These are phyloP conservation scores for Dilophus febrilis DNA, from an alignment of 2,888 invertebrate genomes.

Conservation along the genomic window DNA sequence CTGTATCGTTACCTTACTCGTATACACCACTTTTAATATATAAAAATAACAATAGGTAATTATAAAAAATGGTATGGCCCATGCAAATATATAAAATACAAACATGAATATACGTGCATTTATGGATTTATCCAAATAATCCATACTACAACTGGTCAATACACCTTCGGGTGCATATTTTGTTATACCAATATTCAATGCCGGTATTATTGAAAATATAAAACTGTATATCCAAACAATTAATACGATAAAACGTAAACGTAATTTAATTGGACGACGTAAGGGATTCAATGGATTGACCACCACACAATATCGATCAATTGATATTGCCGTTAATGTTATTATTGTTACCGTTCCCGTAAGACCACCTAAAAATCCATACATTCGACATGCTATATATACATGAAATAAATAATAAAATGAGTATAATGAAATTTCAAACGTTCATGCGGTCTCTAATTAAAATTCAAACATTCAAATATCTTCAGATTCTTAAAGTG, in stretches of 20 bases:
- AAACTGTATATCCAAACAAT: conserved; percentile 59
- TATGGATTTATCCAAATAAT: conserved; percentile 53
- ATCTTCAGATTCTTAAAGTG: neutral
- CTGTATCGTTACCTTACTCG: conserved; percentile 34
- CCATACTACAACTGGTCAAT: conserved; percentile 71
- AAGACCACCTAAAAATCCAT: conserved; percentile 65
- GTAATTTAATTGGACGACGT: conserved; percentile 40
- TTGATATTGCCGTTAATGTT: conserved; percentile 59
- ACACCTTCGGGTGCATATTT: conserved; percentile 70
- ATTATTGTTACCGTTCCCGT: conserved; percentile 69
- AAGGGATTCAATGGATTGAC: conserved; percentile 57
- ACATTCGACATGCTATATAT: conserved; percentile 53
- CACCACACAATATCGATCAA: conserved; percentile 70
- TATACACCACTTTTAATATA: conserved; percentile 50
- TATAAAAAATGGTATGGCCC: conserved; percentile 50
- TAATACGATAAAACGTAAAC: conserved; percentile 42
- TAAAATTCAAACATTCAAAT: neutral
- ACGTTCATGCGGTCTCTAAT: neutral
- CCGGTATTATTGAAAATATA: conserved; percentile 51
- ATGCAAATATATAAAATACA: conserved; percentile 56
- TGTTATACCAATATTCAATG: conserved; percentile 50
- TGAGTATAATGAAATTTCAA: neutral
- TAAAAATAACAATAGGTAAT: conserved; percentile 58
- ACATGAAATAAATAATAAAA: conserved; percentile 4
- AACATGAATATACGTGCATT: conserved; percentile 51